Conservation (phyloP, 2,888 invertebrate species). For the Drosophila merina region DNA sequence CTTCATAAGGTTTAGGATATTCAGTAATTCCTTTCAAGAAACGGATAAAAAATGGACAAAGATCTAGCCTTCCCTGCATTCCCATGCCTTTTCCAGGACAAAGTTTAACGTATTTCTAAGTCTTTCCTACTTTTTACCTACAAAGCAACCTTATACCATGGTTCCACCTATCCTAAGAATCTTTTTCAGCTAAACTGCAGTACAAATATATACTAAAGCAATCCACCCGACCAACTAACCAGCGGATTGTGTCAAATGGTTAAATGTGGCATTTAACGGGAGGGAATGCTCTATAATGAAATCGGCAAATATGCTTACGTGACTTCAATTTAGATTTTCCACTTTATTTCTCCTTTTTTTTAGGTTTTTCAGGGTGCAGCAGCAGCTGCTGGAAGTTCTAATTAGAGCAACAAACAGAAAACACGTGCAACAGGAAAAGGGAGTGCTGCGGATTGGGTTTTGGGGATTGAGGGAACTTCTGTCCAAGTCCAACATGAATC, state of each 20-base stretch:
- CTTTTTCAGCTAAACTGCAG: conserved; percentile 5
- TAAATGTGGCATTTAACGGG: conserved; percentile 49
- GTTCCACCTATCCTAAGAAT: not conserved
- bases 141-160: no score
- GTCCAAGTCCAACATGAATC: conserved; percentile 9
- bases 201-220: conserved; percentile 19
- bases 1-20: not conserved
- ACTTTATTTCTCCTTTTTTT: conserved; percentile 31
- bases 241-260: conserved; percentile 52
- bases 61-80: not conserved
- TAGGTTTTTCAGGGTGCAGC: conserved; percentile 51
- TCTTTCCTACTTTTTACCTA: no score
- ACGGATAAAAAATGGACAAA: not conserved
- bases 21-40: not conserved
- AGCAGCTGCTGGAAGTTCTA: conserved; percentile 66
- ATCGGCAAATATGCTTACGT: conserved; percentile 74
- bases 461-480: no score
- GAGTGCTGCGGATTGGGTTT: conserved; percentile 8
- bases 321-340: conserved; percentile 64
- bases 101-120: no score
- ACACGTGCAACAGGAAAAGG: conserved; percentile 58
- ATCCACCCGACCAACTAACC: conserved; percentile 45
- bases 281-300: conserved; percentile 62
- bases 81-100: no score
- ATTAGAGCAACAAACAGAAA: conserved; percentile 56